phyloP scores from a whole-genome alignment of 2,888 invertebrate species.

The Scaptomyza polygonia region DNA sequence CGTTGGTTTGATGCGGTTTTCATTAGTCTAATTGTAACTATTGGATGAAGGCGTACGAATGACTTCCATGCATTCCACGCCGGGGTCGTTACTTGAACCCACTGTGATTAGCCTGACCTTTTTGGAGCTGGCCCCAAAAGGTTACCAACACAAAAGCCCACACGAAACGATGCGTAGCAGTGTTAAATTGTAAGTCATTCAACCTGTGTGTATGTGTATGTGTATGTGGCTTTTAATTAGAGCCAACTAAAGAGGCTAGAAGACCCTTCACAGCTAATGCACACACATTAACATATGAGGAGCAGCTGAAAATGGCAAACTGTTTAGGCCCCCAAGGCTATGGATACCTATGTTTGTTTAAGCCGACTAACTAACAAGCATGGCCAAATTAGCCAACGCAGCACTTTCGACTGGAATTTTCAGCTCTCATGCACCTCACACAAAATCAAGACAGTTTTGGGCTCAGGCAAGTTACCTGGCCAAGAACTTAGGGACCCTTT shows the following conservation, averaged over 20 bases:
- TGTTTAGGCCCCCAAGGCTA: conserved; percentile 29
- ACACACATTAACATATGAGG: conserved; percentile 75
- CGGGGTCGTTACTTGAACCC: conserved; percentile 38
- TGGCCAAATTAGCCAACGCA: conserved; percentile 63
- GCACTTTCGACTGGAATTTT: conserved; percentile 29
- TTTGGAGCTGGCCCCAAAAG: conserved; percentile 50
- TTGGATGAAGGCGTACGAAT: conserved; percentile 34
- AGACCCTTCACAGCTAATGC: conserved; percentile 48
- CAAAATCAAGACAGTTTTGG: conserved; percentile 26
- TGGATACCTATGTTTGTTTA: conserved; percentile 32
- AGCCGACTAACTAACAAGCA: conserved; percentile 45
- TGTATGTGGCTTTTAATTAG: conserved; percentile 70
- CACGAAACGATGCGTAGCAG: conserved; percentile 77
- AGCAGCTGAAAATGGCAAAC: conserved; percentile 61
- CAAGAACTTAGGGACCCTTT: conserved; percentile 35
- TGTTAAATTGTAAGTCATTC: conserved; percentile 66
- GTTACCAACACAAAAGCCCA: conserved; percentile 47
- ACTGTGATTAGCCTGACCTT: conserved; percentile 71
- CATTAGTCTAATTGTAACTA: conserved; percentile 76
- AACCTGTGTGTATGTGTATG: conserved; percentile 1
- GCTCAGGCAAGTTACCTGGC: conserved; percentile 42
- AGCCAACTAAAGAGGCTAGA: conserved; percentile 57
- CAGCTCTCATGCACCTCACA: conserved; percentile 6
- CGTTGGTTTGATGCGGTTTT: conserved; percentile 71
- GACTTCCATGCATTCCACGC: conserved; percentile 14